Evolutionary conservation across 2,797 vertebrate genomes (phyloP).

Genomic region (Valencia hispanica): DNA sequence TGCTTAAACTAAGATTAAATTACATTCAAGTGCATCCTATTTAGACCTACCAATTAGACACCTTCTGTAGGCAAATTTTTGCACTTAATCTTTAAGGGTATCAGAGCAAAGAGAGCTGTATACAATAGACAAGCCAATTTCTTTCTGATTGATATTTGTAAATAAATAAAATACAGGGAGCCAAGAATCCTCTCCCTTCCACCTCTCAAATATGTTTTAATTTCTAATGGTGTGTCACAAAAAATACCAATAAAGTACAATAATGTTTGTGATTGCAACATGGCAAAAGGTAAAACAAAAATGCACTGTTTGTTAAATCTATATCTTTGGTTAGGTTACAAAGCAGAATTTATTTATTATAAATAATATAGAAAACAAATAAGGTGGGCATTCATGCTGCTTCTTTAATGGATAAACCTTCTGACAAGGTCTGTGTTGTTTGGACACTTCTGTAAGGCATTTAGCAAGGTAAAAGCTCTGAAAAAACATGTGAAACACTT

Average conservation of each 20-base stretch:
- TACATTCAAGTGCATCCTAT: background rate
- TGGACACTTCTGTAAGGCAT: constrained; percentile 47
- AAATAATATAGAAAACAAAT: constrained; percentile 36
- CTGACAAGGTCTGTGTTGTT: constrained; percentile 46
- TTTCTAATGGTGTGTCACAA: background rate
- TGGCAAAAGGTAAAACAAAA: background rate
- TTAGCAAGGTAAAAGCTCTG: constrained; percentile 64
- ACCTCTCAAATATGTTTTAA: background rate
- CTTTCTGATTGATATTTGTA: background rate
- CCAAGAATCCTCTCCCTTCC: background rate
- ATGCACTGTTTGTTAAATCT: constrained; percentile 3
- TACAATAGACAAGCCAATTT: no score
- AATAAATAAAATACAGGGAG: background rate
- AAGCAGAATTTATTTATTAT: constrained; percentile 35
- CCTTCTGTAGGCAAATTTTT: background rate
- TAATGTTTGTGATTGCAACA: background rate
- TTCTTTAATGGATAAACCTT: constrained; percentile 42
- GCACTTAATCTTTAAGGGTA: background rate
- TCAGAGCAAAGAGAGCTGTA: background rate
- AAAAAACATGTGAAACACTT: constrained; percentile 69
- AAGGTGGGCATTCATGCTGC: constrained; percentile 23
- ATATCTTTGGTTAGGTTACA: constrained; percentile 18
- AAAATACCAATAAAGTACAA: background rate
- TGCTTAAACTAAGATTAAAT: background rate
- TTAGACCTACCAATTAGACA: background rate